Evolutionary conservation across 2,797 vertebrate species (phyloP).

Genomic region (Bradypodion ventrale): DNA sequence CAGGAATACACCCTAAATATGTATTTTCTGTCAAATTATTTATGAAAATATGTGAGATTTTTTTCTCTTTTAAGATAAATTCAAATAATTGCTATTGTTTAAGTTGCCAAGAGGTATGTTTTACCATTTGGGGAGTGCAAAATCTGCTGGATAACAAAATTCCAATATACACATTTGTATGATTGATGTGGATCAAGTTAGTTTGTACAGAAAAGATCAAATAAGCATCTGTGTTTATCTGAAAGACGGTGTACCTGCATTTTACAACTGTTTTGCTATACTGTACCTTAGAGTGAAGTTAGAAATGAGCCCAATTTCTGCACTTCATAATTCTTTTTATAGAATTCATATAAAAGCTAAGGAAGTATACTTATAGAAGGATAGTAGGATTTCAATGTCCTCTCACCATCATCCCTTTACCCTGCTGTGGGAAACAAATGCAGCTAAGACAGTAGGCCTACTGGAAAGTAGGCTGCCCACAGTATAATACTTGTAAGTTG

Average conservation of each 20-base stretch:
- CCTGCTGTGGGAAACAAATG: background rate
- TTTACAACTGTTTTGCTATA: background rate
- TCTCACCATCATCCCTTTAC: accelerated
- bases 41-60: background rate
- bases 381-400: background rate
- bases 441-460: background rate
- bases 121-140: background rate
- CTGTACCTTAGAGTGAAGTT: background rate
- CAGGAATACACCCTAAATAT: background rate
- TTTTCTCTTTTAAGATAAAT: background rate
- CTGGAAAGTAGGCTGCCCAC: constrained; percentile 18
- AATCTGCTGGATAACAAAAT: background rate
- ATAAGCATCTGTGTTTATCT: background rate
- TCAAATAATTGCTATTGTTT: background rate
- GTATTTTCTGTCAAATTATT: background rate
- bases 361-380: background rate
- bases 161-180: background rate
- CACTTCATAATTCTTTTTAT: background rate
- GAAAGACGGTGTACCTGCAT: background rate
- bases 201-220: background rate
- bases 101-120: background rate
- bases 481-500: constrained; percentile 52
- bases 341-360: background rate
- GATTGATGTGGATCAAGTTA: background rate
- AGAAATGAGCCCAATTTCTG: background rate